phyloP scores from a whole-genome alignment of 2,797 vertebrate species.

The Chiroxiphia lanceolata region DNA sequence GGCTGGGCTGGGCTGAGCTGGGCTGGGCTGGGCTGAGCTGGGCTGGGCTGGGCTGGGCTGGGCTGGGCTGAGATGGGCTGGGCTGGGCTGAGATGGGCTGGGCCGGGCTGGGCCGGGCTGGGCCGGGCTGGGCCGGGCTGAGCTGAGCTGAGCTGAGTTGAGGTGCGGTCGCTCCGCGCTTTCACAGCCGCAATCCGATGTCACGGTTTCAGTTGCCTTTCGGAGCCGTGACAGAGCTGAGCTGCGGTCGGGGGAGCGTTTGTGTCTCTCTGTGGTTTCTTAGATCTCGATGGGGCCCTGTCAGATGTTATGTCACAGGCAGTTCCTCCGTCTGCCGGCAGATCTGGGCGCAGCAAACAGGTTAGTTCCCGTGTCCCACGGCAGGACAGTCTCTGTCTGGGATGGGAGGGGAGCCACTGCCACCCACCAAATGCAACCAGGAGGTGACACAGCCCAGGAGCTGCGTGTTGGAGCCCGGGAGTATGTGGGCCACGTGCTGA shows the following conservation, averaged over 20 bases:
- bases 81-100: background rate
- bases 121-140: no score
- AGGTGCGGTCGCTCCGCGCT: accelerated
- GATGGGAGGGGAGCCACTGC: background rate
- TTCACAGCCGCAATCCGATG: background rate
- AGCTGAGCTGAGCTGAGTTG: background rate
- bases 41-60: background rate
- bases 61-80: no score
- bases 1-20: no score
- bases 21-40: no score
- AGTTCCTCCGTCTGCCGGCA: background rate
- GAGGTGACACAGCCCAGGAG: background rate
- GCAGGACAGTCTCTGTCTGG: background rate
- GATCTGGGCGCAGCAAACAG: background rate
- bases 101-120: background rate
- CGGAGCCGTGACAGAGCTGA: background rate
- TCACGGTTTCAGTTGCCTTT: background rate
- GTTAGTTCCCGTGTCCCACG: accelerated
- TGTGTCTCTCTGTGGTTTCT: slow-evolving; percentile 26
- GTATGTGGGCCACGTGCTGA: accelerated
- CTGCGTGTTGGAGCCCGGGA: background rate
- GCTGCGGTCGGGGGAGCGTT: background rate
- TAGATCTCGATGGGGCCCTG: background rate
- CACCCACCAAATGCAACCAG: accelerated
- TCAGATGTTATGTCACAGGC: background rate